These are phyloP conservation scores for Phyllotis vaccarum DNA, from an alignment of 2,797 vertebrate genomes.

Conservation along the genomic window DNA sequence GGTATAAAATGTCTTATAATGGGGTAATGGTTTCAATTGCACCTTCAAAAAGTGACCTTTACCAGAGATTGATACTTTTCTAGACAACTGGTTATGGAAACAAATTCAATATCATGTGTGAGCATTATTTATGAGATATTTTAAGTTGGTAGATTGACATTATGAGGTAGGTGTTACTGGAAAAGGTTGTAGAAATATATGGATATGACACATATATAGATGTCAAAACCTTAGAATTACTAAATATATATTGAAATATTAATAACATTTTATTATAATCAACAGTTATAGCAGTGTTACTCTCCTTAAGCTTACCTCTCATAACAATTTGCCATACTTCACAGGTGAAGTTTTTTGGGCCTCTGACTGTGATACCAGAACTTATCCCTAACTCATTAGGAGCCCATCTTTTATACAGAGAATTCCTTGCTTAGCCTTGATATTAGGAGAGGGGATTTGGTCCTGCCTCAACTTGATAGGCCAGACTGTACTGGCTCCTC, in stretches of 20 bases:
- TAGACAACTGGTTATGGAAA: not conserved
- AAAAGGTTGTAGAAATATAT: not conserved
- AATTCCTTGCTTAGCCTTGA: too few relatives aligned
- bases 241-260: not conserved
- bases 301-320: not conserved
- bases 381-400: too few relatives aligned
- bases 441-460: too few relatives aligned
- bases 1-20: fast-evolving
- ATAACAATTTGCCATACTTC: not conserved
- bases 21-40: not conserved
- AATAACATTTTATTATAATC: not conserved
- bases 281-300: not conserved
- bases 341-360: too few relatives aligned
- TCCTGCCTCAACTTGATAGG: too few relatives aligned
- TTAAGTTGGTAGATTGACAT: not conserved
- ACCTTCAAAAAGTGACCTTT: not conserved
- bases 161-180: not conserved
- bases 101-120: not conserved
- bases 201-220: not conserved
- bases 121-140: not conserved
- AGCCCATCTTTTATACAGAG: too few relatives aligned
- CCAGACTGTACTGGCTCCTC: too few relatives aligned
- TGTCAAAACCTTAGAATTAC: not conserved
- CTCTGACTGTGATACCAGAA: too few relatives aligned
- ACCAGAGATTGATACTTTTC: not conserved